Conservation (phyloP, 2,797 vertebrate genomes). For the Loriculus beryllinus region DNA sequence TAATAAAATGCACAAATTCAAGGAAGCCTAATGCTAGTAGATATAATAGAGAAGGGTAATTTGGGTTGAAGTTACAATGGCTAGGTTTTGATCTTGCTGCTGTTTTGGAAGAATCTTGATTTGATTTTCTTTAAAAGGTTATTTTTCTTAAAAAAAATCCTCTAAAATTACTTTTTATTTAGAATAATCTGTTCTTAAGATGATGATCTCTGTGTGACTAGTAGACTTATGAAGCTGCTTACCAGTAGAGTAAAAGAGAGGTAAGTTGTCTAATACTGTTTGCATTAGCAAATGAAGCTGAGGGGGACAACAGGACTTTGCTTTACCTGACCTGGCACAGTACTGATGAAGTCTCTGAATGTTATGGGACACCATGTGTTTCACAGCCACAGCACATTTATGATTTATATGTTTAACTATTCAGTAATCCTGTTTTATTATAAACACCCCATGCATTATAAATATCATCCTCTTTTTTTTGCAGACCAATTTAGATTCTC, state of each 20-base stretch:
- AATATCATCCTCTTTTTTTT: neutral
- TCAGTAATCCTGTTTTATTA: neutral
- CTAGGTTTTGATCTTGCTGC: neutral
- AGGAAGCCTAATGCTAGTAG: neutral
- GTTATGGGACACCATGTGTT: neutral
- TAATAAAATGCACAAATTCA: neutral
- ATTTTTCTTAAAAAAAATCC: neutral
- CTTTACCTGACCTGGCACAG: neutral
- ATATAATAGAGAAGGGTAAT: neutral
- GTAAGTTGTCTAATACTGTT: neutral
- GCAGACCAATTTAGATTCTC: neutral
- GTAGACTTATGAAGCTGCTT: neutral
- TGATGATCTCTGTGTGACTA: neutral
- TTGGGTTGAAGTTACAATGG: neutral
- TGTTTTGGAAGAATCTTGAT: neutral
- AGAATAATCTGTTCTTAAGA: neutral
- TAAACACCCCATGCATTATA: neutral
- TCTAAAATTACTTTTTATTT: neutral
- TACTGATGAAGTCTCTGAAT: neutral
- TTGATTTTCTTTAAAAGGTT: neutral
- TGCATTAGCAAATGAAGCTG: neutral
- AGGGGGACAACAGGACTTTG: neutral
- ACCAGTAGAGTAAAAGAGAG: neutral
- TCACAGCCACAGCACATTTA: neutral
- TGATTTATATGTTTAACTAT: conserved; percentile 10